Percentiles rank a stretch among this genome's conserved stretches.
These are phyloP conservation scores for Ophonus ardosiacus DNA, from an alignment of 2,888 invertebrate species.

Conservation along the genomic window DNA sequence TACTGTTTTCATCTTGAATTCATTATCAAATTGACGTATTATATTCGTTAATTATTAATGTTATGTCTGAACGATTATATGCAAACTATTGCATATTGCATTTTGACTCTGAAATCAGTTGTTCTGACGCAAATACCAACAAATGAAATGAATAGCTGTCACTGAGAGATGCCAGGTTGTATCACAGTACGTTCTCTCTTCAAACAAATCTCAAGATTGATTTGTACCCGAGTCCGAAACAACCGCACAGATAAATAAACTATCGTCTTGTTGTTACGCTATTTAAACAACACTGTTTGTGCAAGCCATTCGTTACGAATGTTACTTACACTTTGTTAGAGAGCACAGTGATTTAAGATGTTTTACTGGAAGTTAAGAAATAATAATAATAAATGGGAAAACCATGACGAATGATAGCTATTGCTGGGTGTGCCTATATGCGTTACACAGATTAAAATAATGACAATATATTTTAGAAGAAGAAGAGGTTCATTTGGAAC, in stretches of 20 bases:
- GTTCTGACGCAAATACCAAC: neutral
- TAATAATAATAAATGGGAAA: too few species aligned
- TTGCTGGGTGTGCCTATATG: too few species aligned
- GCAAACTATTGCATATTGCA: neutral
- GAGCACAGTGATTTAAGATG: too few species aligned
- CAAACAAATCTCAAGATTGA: neutral
- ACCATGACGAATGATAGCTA: too few species aligned
- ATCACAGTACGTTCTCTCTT: neutral
- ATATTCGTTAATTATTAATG: too few species aligned
- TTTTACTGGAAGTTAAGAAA: too few species aligned
- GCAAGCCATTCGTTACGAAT: neutral
- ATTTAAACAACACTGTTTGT: neutral
- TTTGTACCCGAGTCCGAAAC: neutral
- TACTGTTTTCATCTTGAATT: too few species aligned
- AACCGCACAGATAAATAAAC: neutral
- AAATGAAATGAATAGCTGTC: slow-evolving; percentile 35
- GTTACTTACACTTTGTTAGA: neutral
- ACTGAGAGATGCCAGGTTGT: slow-evolving; percentile 43
- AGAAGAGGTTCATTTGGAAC: too few species aligned
- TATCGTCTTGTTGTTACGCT: neutral
- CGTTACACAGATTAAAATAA: too few species aligned
- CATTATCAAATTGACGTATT: too few species aligned
- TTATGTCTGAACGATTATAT: too few species aligned
- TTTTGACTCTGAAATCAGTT: neutral
- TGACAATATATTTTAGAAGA: too few species aligned